Evolutionary conservation across 2,888 invertebrate species (phyloP).

Genomic region (Perithous albicinctus): DNA sequence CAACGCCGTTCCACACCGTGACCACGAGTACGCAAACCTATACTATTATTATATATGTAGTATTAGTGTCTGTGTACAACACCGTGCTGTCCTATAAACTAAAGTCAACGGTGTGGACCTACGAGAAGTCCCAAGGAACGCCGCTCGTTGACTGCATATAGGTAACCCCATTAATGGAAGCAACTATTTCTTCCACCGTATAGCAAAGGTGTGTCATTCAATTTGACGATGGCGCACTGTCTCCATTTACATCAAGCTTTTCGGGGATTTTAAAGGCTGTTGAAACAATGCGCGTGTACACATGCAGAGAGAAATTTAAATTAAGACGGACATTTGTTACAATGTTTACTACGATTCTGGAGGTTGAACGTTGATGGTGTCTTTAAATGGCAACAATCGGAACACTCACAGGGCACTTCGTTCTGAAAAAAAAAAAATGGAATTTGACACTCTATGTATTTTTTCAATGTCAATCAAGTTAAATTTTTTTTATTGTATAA

Average conservation of each 20-base stretch:
- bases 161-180: conserved; percentile 46
- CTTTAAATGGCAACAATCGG: too few relatives aligned
- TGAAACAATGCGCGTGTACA: background rate
- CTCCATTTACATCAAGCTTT: background rate
- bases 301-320: background rate
- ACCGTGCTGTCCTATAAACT: conserved; percentile 18
- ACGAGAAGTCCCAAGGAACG: background rate
- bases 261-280: background rate
- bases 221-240: background rate
- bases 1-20: conserved; percentile 63
- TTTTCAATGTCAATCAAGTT: too few relatives aligned
- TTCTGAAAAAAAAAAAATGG: too few relatives aligned
- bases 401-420: too few relatives aligned
- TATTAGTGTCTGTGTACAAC: background rate
- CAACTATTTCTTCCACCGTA: conserved; percentile 27
- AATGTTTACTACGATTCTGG: too few relatives aligned
- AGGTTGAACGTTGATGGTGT: too few relatives aligned
- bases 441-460: too few relatives aligned
- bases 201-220: conserved; percentile 11
- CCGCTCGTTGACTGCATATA: conserved; percentile 2
- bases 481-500: too few relatives aligned
- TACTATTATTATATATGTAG: conserved; percentile 35
- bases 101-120: conserved; percentile 30
- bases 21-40: conserved; percentile 55
- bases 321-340: background rate